Base-by-base conservation (phyloP, 2,888 invertebrate genomes). In the Eupithecia subumbrata region DNA sequence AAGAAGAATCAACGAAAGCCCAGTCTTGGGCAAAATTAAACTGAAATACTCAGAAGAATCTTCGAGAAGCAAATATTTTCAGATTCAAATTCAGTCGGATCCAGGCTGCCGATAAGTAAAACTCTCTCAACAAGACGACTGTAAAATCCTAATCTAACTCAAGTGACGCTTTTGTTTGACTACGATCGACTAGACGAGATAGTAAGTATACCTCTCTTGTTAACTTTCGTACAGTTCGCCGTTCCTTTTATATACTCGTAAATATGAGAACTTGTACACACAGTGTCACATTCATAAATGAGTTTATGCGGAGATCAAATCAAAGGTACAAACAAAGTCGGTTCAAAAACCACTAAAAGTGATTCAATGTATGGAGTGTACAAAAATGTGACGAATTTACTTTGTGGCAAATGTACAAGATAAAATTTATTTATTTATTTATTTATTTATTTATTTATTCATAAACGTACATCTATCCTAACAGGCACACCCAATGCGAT, bases 171-270 rank as follows among this genome's bases (percentile, higher is more conserved):
- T 34, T 64, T 34, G 63, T 64, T 64, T 18, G 63, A 30, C 30
- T 9, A 8, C 18, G 34, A 34, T 34, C 34, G 64, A 34, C 64
- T 64, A 64, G 64, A 64, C 64, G 34, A 64, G 64, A 64, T 64
- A 30, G 3, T 2, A 34, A 3, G 64, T n/a, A n/a, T n/a, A n/a
- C n/a, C n/a, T 64, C 18, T 64, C 22, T 34, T 25, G 7, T 9
- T 34, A 30, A 16, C 64, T 30, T 14, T 30, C 16, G 63, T 30
- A 34, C 18, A 34, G 64, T 64, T 64, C 25, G 14, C 25, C 25
- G 22, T 12, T 60, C 56, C 25, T 12, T 25, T 12, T 25, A 60
- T 8, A 14, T n/a, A n/a, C n/a, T n/a, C n/a, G n/a, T 56, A n/a
- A 52, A 52, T 52, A 52, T 52, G n/a, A n/a, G n/a, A 52, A 52